These are phyloP conservation scores for Agelaius phoeniceus DNA, from an alignment of 2,113 vertebrate genomes.

Conservation along the genomic window DNA sequence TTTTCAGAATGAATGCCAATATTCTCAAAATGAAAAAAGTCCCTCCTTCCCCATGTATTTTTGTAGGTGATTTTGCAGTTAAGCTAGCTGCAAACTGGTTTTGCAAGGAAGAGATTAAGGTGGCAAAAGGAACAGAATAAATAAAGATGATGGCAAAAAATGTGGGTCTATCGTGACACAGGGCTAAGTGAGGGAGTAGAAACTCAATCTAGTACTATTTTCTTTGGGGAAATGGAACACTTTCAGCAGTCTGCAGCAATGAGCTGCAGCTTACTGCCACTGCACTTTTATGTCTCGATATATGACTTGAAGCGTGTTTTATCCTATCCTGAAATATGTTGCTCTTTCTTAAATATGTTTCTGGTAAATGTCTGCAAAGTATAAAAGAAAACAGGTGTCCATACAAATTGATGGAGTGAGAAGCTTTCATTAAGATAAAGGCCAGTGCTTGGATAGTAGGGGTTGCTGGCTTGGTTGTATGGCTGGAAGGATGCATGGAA, in stretches of 20 bases:
- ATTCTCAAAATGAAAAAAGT: neutral
- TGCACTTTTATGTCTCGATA: neutral
- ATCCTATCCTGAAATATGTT: constrained; percentile 10
- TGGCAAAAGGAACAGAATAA: neutral
- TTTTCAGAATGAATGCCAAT: neutral
- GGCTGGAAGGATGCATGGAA: neutral
- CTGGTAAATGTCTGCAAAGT: constrained; percentile 22
- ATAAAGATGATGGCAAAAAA: neutral
- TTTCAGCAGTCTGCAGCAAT: constrained; percentile 8
- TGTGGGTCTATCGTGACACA: neutral
- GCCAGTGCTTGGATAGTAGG: neutral
- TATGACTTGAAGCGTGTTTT: neutral
- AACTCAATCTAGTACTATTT: neutral
- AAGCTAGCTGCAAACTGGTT: neutral
- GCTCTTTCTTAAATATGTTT: neutral
- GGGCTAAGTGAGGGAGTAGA: neutral
- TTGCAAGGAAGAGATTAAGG: neutral
- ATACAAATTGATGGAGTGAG: neutral
- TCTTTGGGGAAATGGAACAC: constrained; percentile 36
- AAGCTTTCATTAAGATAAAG: constrained; percentile 34
- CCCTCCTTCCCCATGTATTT: fast-evolving
- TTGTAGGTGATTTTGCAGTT: neutral
- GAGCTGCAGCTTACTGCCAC: neutral
- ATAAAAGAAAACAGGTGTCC: constrained; percentile 9
- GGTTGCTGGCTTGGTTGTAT: neutral